phyloP scores from a whole-genome alignment of 2,797 vertebrate species.

The Schizopygopsis pylzovi region DNA sequence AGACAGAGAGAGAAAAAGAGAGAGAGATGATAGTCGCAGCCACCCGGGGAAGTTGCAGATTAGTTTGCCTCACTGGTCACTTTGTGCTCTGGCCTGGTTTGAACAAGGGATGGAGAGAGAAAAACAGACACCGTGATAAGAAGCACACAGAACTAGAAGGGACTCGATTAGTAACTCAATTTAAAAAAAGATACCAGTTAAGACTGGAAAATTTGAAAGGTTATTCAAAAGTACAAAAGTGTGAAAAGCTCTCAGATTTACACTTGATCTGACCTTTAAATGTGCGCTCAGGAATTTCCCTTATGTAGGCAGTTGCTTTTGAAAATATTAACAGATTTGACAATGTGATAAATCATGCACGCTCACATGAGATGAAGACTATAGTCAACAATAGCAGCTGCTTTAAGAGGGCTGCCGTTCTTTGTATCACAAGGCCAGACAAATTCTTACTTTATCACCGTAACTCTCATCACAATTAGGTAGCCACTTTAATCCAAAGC shows the following conservation, averaged over 20 bases:
- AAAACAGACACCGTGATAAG: slow-evolving; percentile 30
- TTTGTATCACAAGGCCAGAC: neutral
- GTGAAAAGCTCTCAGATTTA: neutral
- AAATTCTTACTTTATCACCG: neutral
- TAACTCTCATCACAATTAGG: neutral
- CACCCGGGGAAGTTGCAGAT: slow-evolving; percentile 84
- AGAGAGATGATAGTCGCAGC: slow-evolving; percentile 58
- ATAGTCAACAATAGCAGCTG: neutral
- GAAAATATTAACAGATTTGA: neutral
- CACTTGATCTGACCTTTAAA: neutral
- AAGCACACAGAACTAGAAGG: slow-evolving; percentile 23
- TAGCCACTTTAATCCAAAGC: neutral
- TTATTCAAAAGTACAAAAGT: neutral
- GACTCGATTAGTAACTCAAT: slow-evolving; percentile 19
- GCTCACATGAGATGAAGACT: neutral
- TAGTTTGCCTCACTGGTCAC: slow-evolving; percentile 83
- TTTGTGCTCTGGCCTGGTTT: slow-evolving; percentile 81
- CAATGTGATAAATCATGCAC: neutral
- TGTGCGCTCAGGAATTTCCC: neutral
- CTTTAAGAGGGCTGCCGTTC: neutral
- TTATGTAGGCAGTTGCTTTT: neutral
- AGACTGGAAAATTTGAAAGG: neutral
- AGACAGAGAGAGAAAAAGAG: slow-evolving; percentile 70
- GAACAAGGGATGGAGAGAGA: slow-evolving; percentile 71
- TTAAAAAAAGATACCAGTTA: neutral